Evolutionary conservation across 2,888 invertebrate genomes (phyloP).

Genomic region (Chrysotoxum bicinctum): DNA sequence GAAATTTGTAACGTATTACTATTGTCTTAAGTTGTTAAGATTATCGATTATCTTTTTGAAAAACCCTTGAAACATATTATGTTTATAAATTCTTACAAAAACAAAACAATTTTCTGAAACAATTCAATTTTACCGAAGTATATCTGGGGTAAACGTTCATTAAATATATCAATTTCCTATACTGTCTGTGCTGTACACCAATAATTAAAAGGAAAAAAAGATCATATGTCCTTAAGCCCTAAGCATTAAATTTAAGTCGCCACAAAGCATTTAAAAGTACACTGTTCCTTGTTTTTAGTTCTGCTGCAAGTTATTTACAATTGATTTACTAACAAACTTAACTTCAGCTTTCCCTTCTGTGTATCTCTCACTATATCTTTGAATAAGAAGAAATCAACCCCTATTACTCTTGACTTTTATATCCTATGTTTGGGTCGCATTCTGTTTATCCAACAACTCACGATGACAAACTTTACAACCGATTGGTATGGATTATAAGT

Average conservation of each 20-base stretch:
- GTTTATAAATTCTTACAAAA: no score
- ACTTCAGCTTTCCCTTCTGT: neutral
- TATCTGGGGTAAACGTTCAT: neutral
- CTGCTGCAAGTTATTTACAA: slow-evolving; percentile 58
- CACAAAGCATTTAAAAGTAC: slow-evolving; percentile 52
- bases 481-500: slow-evolving; percentile 66
- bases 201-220: neutral
- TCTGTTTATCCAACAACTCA: slow-evolving; percentile 60
- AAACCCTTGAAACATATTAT: no score
- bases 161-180: neutral
- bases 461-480: slow-evolving; percentile 68
- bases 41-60: no score
- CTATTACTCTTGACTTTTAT: neutral
- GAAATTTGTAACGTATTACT: no score
- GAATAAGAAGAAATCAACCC: neutral
- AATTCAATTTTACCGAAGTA: no score
- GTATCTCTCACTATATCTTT: neutral
- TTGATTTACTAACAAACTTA: slow-evolving; percentile 69
- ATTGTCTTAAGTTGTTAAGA: no score
- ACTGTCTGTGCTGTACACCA: neutral
- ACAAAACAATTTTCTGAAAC: no score
- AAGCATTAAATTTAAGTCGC: slow-evolving; percentile 25
- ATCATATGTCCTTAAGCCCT: neutral
- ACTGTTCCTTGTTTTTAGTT: slow-evolving; percentile 13
- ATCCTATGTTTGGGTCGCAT: neutral